Conservation (phyloP, 2,113 vertebrate species). For the Python bivittatus region DNA sequence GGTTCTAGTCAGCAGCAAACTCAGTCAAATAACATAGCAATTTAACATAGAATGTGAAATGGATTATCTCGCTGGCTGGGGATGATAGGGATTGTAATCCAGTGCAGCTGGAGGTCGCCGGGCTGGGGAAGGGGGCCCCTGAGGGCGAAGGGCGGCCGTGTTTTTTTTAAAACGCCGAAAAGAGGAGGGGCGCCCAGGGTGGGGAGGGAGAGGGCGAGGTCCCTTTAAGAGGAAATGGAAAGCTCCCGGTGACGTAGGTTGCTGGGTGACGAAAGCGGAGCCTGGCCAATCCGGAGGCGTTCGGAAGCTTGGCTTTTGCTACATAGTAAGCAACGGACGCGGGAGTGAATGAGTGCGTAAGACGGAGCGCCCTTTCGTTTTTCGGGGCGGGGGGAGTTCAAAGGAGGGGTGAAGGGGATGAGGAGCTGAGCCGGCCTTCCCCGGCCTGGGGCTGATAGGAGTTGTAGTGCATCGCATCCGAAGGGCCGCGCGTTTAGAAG, state of each 20-base stretch:
- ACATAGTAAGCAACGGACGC: neutral
- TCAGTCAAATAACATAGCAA: too few relatives aligned
- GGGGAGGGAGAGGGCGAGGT: too few relatives aligned
- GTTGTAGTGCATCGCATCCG: neutral
- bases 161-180: too few relatives aligned
- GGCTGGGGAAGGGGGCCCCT: fast-evolving
- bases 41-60: neutral
- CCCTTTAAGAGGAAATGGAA: neutral
- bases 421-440: neutral
- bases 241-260: neutral
- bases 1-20: too few relatives aligned
- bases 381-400: neutral
- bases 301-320: neutral
- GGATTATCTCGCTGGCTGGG: neutral
- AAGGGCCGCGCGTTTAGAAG: neutral
- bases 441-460: neutral
- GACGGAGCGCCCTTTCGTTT: neutral
- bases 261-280: neutral
- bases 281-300: neutral
- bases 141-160: too few relatives aligned
- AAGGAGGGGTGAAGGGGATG: neutral
- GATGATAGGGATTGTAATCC: neutral
- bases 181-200: neutral
- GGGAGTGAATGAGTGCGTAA: neutral
- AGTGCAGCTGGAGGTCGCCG: too few relatives aligned